Percentiles rank a stretch among this genome's conserved stretches.
Evolutionary conservation across 2,113 vertebrate genomes (phyloP).

Genomic region (Isichthys henryi): DNA sequence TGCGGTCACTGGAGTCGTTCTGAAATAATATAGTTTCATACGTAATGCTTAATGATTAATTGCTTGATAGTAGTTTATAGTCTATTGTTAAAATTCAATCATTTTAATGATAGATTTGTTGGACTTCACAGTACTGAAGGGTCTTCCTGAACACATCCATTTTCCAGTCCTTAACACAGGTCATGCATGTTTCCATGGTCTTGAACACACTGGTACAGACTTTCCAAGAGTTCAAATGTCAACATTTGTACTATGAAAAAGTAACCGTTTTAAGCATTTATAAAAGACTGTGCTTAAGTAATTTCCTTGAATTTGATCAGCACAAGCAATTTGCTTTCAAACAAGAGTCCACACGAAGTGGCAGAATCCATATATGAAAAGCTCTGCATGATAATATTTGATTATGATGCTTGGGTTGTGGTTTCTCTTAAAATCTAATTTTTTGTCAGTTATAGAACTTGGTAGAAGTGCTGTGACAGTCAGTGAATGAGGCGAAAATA

Average conservation of each 20-base stretch:
- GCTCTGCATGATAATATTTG: neutral
- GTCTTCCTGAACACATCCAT: neutral
- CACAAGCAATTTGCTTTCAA: neutral
- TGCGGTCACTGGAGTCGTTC: neutral
- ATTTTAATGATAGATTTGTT: neutral
- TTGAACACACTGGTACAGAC: neutral
- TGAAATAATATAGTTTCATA: neutral
- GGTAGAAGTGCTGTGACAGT: neutral
- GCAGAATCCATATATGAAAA: neutral
- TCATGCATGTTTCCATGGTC: neutral
- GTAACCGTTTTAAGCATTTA: neutral
- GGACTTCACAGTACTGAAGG: neutral
- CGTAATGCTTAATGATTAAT: neutral
- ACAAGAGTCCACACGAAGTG: neutral
- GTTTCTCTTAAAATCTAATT: neutral
- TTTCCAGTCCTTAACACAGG: neutral
- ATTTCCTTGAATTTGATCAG: neutral
- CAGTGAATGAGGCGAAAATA: neutral
- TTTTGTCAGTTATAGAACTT: neutral
- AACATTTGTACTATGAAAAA: neutral
- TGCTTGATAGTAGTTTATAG: neutral
- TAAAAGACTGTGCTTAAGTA: neutral
- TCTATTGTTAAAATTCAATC: neutral
- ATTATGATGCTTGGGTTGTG: neutral
- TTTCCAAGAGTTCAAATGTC: neutral